phyloP scores from a whole-genome alignment of 1,140 invertebrate species.

The Eriocheir sinensis region DNA sequence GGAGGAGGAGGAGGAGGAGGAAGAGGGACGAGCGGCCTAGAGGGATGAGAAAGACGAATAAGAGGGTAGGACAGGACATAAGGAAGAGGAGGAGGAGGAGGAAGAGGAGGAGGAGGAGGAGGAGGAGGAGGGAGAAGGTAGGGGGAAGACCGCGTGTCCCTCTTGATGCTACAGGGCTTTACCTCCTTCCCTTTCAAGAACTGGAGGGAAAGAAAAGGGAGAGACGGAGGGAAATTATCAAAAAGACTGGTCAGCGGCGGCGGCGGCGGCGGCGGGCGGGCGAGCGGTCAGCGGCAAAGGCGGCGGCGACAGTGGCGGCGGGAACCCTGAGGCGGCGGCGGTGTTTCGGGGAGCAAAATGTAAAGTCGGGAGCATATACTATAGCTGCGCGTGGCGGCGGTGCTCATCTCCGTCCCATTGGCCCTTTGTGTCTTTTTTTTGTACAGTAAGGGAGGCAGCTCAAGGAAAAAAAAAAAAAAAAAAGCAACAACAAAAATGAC shows the following conservation, averaged over 20 bases:
- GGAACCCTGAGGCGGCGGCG: too few species aligned
- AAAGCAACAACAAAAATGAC: too few species aligned
- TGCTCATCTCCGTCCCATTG: too few species aligned
- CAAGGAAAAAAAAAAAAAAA: too few species aligned
- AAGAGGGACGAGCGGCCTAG: background rate
- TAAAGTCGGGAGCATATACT: too few species aligned
- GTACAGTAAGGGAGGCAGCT: too few species aligned
- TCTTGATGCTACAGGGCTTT: background rate
- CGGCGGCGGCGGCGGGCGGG: background rate
- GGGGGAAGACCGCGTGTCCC: background rate
- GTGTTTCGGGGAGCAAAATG: too few species aligned
- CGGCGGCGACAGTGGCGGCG: background rate
- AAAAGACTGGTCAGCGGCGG: background rate
- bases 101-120: slow-evolving; percentile 20
- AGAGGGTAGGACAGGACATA: too few species aligned
- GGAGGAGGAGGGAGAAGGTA: background rate
- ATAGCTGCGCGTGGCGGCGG: too few species aligned
- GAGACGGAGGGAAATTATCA: background rate
- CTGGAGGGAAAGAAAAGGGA: background rate
- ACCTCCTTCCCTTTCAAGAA: background rate
- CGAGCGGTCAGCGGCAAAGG: background rate
- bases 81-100: background rate
- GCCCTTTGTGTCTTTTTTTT: too few species aligned
- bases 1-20: slow-evolving; percentile 1
- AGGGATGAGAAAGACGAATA: background rate